phyloP scores from a whole-genome alignment of 2,888 invertebrate species.

The Agrotis clavis region DNA sequence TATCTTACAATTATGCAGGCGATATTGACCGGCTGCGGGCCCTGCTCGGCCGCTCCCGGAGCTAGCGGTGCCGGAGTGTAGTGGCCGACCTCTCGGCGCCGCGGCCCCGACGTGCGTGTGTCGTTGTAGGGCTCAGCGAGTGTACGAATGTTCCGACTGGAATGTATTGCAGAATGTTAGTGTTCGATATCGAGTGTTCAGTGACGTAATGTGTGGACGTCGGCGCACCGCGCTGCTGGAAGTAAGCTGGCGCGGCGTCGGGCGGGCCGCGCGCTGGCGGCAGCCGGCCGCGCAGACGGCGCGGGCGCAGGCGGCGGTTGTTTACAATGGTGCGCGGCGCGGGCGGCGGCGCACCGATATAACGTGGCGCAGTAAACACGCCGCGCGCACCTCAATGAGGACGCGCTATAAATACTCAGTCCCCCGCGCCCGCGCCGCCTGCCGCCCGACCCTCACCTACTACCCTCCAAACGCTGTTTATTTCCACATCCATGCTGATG shows the following conservation, averaged over 20 bases:
- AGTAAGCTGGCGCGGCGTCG: conserved; percentile 28
- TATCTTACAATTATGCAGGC: conserved; percentile 49
- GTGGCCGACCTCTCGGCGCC: conserved; percentile 23
- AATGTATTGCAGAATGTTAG: background rate
- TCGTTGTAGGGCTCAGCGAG: conserved; percentile 41
- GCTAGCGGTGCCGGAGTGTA: conserved; percentile 26
- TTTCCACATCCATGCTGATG: conserved; percentile 60
- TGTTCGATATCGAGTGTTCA: conserved; percentile 30
- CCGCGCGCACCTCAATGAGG: conserved; percentile 73
- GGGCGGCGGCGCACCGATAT: conserved; percentile 67
- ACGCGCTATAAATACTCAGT: conserved; percentile 81
- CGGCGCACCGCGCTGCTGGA: conserved; percentile 12
- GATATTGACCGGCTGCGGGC: conserved; percentile 56
- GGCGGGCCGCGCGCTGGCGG: conserved; percentile 3
- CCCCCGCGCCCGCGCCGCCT: conserved; percentile 68
- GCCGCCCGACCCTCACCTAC: conserved; percentile 84
- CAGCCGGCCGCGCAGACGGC: conserved; percentile 18
- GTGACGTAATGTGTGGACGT: conserved; percentile 35
- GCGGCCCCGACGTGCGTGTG: conserved; percentile 26
- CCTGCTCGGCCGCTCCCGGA: conserved; percentile 32
- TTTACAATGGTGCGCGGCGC: conserved; percentile 59
- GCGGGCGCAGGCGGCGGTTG: conserved; percentile 53
- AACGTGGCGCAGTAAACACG: conserved; percentile 69
- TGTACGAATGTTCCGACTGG: conserved; percentile 4
- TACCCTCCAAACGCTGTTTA: conserved; percentile 79